These are phyloP conservation scores for Nettapus auritus DNA, from an alignment of 2,113 vertebrate species.

Conservation along the genomic window DNA sequence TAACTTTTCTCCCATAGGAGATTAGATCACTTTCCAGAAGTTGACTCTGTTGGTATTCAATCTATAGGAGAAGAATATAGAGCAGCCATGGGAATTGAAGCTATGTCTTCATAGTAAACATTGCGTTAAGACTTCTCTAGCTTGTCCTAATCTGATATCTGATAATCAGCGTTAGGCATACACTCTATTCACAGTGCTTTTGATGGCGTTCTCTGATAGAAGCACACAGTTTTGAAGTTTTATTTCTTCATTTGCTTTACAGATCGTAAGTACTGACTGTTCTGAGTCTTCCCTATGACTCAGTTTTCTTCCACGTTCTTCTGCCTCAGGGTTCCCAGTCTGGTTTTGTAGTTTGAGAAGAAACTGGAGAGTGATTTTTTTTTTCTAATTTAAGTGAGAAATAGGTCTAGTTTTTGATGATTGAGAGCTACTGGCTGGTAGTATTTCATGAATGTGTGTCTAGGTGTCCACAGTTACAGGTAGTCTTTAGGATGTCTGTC, in stretches of 20 bases:
- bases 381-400: background rate
- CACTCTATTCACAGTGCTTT: background rate
- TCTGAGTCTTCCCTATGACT: background rate
- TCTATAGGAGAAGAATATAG: background rate
- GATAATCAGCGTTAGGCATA: background rate
- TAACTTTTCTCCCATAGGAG: background rate
- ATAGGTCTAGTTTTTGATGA: background rate
- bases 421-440: background rate
- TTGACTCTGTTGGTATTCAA: background rate
- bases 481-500: background rate
- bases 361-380: background rate
- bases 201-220: background rate
- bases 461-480: background rate
- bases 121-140: background rate
- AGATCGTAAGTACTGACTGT: background rate
- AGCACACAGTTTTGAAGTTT: background rate
- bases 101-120: background rate
- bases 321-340: background rate
- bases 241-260: background rate
- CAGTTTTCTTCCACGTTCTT: background rate
- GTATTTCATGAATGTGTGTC: background rate
- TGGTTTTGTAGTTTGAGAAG: background rate
- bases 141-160: background rate
- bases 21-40: background rate
- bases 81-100: background rate